Evolutionary conservation across 2,888 invertebrate genomes (phyloP).

Genomic region (Odontocerum albicorne): DNA sequence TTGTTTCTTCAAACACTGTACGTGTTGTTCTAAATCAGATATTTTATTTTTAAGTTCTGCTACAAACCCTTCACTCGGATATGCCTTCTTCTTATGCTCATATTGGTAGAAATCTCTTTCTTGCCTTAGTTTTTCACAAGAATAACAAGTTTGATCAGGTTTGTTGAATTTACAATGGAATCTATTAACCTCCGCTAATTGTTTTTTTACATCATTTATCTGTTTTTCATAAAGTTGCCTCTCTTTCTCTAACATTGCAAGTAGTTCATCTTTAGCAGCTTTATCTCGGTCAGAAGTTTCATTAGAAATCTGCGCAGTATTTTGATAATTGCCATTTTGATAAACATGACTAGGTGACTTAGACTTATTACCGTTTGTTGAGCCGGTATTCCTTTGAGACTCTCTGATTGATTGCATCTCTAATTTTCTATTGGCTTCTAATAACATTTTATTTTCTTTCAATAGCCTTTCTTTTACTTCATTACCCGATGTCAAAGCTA

Average conservation of each 20-base stretch:
- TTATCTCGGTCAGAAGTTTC: constrained; percentile 38
- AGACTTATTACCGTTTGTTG: neutral
- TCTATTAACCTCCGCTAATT: constrained; percentile 20
- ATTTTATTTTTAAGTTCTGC: constrained; percentile 51
- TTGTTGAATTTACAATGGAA: constrained; percentile 9
- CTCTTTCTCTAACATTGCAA: constrained; percentile 49
- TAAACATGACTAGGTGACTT: neutral
- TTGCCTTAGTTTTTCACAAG: constrained; percentile 47
- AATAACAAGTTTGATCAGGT: neutral
- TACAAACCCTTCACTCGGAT: constrained; percentile 43
- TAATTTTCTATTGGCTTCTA: constrained; percentile 53
- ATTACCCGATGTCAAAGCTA: constrained; percentile 42
- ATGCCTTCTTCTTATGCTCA: constrained; percentile 23
- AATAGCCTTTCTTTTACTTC: constrained; percentile 52
- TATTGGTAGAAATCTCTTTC: constrained; percentile 38
- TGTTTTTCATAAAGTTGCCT: constrained; percentile 50
- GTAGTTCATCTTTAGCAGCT: constrained; percentile 48
- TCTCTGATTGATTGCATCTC: constrained; percentile 36
- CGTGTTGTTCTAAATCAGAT: constrained; percentile 55
- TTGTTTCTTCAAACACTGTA: constrained; percentile 54
- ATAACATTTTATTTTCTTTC: constrained; percentile 52
- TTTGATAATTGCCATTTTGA: too few species aligned
- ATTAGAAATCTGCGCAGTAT: neutral
- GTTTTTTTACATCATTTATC: constrained; percentile 31
- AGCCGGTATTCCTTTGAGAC: neutral